phyloP scores from a whole-genome alignment of 2,113 vertebrate species.

The Jacana jacana region DNA sequence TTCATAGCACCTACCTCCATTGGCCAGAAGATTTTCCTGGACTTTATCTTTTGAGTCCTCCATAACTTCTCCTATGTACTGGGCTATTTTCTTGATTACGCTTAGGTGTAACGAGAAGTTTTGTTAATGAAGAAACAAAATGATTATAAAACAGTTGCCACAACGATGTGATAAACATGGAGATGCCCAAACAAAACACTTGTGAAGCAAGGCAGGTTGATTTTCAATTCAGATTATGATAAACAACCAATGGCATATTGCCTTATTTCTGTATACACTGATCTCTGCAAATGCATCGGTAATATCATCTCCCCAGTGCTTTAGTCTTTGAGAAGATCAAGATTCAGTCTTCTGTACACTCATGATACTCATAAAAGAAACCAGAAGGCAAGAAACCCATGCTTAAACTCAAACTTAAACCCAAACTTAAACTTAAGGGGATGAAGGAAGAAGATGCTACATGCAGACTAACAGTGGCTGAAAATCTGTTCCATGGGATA shows the following conservation, averaged over 20 bases:
- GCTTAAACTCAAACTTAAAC: too few relatives aligned
- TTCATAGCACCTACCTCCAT: slow-evolving; percentile 81
- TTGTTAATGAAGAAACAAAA: slow-evolving; percentile 7
- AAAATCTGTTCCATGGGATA: neutral
- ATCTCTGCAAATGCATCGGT: neutral
- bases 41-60: slow-evolving; percentile 88
- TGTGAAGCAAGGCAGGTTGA: neutral
- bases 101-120: slow-evolving; percentile 68
- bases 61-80: slow-evolving; percentile 90
- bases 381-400: neutral
- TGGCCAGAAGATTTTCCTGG: slow-evolving; percentile 85
- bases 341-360: neutral
- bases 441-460: neutral
- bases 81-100: slow-evolving; percentile 85
- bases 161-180: neutral
- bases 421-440: too few relatives aligned
- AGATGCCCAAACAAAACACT: neutral
- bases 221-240: neutral
- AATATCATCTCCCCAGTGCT: neutral
- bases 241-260: neutral
- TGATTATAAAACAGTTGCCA: neutral
- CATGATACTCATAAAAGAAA: neutral
- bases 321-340: neutral
- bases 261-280: neutral
- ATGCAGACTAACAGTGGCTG: neutral